phyloP scores from a whole-genome alignment of 1,140 invertebrate genomes.

The Matsumurasca onukii region DNA sequence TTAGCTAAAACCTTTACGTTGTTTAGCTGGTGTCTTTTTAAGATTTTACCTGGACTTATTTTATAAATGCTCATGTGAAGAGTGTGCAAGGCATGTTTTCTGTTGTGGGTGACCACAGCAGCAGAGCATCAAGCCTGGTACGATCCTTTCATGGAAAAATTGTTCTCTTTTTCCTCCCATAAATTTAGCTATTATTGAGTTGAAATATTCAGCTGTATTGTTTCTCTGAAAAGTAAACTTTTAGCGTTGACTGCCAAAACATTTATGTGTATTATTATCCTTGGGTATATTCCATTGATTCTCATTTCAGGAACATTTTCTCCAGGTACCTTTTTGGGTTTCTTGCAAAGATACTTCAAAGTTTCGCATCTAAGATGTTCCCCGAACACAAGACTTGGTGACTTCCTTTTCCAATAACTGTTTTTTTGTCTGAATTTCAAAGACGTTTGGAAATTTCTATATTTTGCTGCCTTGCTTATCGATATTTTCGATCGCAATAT shows the following conservation, averaged over 20 bases:
- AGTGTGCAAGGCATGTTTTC: not conserved
- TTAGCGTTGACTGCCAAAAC: not conserved
- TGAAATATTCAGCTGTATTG: not conserved
- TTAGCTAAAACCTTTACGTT: not conserved
- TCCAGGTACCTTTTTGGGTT: too few species aligned
- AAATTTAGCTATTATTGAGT: not conserved
- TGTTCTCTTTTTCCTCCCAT: not conserved
- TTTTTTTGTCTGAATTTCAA: not conserved
- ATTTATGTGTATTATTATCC: not conserved
- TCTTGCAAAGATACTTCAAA: not conserved
- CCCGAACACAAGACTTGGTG: not conserved
- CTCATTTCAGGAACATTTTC: not conserved
- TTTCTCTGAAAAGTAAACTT: not conserved
- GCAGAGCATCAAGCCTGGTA: conserved; percentile 1
- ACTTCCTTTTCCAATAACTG: not conserved
- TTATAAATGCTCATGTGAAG: not conserved
- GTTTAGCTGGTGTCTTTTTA: conserved; percentile 1
- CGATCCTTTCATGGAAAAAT: conserved; percentile 1
- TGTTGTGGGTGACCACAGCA: not conserved
- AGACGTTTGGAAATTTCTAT: not conserved
- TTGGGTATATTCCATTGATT: not conserved
- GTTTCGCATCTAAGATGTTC: not conserved
- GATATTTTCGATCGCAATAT: not conserved
- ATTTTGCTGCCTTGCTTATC: not conserved
- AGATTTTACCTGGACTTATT: not conserved